Base-by-base conservation (phyloP, 2,797 vertebrate species). In the Eulemur coronatus region DNA sequence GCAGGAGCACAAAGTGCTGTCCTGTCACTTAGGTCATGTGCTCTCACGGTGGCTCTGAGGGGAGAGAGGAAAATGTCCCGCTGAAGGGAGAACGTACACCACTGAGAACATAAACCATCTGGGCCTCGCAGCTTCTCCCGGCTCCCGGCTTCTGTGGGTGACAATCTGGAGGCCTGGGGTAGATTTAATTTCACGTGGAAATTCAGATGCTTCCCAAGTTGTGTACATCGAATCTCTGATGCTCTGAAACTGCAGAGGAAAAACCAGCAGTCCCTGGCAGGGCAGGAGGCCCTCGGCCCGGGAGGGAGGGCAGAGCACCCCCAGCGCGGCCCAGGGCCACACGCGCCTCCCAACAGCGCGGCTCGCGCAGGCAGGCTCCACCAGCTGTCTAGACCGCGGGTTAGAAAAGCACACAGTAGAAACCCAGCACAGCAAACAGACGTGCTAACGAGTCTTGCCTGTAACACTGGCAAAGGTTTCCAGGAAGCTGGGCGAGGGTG, bases 161-260 rank as follows among this genome's bases (percentile, higher is more conserved):
- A 73, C 55, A 30, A 48, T 14, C n/a, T 18, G 4, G 30, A 72
- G 30, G 59, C 38, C 20, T 8, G 35, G 22, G 1, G 48, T 5
- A 18, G 22, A 20, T 43, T 6, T 14, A 52, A 1, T 7, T 79
- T 67, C 15, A 26, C 1, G 13, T 12, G 57, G 76, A 33, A 41
- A 79, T 28, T 11, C 48, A 59, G 63, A 55, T 13, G 11, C 65
- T 88, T 55, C 46, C 52, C 43, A 7, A 35, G 41, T 10, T 11
- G 61, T 33, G 14, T 0, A 2, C 20, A 3, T 26, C 6, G 5
- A 52, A 1, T 7, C 48, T 75, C 46, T 2, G 43, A n/a, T 0
- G 18, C 78, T 73, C 75, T 59, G 73, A 82, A 30, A 79, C 24
- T 38, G 22, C 5, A 70, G 5, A 43, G 48, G 35, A 12, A 57